These are phyloP conservation scores for Elysia chlorotica DNA, from an alignment of 1,140 invertebrate genomes.

Conservation along the genomic window DNA sequence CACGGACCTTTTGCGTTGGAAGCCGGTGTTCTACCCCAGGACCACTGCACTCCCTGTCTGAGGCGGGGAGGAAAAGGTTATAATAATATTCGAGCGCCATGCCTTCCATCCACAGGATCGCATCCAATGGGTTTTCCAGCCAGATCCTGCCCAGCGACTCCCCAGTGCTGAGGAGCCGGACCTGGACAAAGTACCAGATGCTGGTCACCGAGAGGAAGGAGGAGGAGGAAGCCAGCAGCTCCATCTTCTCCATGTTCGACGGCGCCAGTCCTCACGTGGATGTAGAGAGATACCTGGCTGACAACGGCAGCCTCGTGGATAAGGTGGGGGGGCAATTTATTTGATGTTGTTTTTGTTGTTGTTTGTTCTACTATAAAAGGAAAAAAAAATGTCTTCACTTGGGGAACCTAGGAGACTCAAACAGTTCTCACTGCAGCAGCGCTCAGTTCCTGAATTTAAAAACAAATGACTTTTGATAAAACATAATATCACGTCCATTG, in stretches of 20 bases:
- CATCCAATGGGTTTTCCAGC: slow-evolving; percentile 24
- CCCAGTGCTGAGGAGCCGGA: slow-evolving; percentile 19
- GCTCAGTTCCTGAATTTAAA: background rate
- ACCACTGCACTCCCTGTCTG: no score
- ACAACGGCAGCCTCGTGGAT: slow-evolving; percentile 37
- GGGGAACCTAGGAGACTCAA: background rate
- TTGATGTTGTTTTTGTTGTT: no score
- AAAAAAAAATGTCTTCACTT: background rate
- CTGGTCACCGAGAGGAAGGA: slow-evolving; percentile 35
- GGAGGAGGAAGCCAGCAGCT: slow-evolving; percentile 34
- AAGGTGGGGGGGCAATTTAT: slow-evolving; percentile 24
- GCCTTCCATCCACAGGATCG: slow-evolving; percentile 22
- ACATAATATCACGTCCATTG: background rate
- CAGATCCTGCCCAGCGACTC: slow-evolving; percentile 29
- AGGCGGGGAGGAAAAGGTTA: no score
- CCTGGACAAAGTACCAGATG: slow-evolving; percentile 34
- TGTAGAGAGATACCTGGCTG: slow-evolving; percentile 29
- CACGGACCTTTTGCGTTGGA: no score
- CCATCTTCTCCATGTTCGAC: slow-evolving; percentile 37
- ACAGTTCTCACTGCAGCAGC: background rate
- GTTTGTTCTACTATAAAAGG: no score
- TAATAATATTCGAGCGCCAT: no score
- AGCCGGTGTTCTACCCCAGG: no score
- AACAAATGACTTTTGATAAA: background rate
- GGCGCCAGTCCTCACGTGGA: slow-evolving; percentile 28